Conservation (phyloP, 2,888 invertebrate species). For the Isotomurus palustris region DNA sequence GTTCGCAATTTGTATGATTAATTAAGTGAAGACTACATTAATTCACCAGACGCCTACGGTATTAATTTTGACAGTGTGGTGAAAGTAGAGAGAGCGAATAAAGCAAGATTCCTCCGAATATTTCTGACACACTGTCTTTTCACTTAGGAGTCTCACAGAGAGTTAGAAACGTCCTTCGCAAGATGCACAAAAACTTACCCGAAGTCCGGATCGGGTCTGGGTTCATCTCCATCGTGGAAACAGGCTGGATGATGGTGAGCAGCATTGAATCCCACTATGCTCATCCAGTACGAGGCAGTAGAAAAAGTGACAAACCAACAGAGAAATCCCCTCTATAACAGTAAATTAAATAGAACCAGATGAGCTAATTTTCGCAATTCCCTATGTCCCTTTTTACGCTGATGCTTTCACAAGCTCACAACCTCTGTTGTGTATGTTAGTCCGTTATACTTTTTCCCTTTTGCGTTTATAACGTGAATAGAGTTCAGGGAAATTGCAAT, state of each 20-base stretch:
- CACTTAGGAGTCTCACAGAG: too few species aligned
- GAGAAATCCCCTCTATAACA: conserved; percentile 20
- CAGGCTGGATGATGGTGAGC: conserved; percentile 73
- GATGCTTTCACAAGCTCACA: too few species aligned
- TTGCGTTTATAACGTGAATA: neutral
- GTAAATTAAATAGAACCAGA: neutral
- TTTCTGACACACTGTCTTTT: too few species aligned
- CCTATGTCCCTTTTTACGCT: too few species aligned
- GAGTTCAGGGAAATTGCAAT: too few species aligned
- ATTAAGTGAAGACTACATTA: too few species aligned
- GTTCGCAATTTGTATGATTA: too few species aligned
- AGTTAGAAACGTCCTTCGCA: too few species aligned
- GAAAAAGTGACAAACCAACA: conserved; percentile 37
- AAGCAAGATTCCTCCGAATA: too few species aligned
- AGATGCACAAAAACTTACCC: conserved; percentile 34
- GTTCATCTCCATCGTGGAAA: conserved; percentile 47
- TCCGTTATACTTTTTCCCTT: neutral
- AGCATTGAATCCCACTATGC: conserved; percentile 64
- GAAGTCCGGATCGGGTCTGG: conserved; percentile 46
- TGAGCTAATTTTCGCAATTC: neutral
- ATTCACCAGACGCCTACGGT: too few species aligned
- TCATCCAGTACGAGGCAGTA: conserved; percentile 49
- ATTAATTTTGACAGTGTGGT: too few species aligned
- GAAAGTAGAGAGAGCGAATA: neutral
- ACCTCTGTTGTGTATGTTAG: too few species aligned